A percentile compares a stretch with the other conserved stretches of the same genome.
Evolutionary conservation across 1,140 invertebrate genomes (phyloP).

Genomic region (Zaprionus nigranus): DNA sequence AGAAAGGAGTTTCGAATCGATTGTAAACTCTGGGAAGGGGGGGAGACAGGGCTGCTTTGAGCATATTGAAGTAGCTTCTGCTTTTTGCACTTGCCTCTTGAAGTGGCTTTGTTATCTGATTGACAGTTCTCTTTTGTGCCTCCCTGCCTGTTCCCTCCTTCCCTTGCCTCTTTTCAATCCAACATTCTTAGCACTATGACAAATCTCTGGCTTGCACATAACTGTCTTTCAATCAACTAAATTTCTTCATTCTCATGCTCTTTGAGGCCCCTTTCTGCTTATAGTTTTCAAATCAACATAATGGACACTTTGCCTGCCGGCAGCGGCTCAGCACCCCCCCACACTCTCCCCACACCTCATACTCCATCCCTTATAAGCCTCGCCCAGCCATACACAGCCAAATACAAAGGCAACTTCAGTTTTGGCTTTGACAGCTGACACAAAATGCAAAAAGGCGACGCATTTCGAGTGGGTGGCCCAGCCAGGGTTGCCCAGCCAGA

Average conservation of each 20-base stretch:
- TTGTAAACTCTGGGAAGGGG: too few species aligned
- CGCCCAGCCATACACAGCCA: constrained; percentile 50
- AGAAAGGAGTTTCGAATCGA: too few species aligned
- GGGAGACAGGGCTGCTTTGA: constrained; percentile 10
- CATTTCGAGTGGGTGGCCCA: constrained; percentile 68
- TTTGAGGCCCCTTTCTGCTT: constrained; percentile 70
- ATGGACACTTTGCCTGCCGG: constrained; percentile 78
- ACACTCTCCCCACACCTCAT: neutral
- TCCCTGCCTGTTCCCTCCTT: neutral
- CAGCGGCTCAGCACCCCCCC: constrained; percentile 31
- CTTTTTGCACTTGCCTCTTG: neutral
- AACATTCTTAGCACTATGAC: constrained; percentile 26
- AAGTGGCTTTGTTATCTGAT: constrained; percentile 46
- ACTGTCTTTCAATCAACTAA: constrained; percentile 79
- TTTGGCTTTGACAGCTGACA: constrained; percentile 78
- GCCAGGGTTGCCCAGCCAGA: constrained; percentile 16
- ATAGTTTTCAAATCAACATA: constrained; percentile 82
- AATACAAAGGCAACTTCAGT: constrained; percentile 77
- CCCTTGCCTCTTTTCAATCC: neutral
- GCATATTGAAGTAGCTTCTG: constrained; percentile 29
- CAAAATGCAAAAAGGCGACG: constrained; percentile 71
- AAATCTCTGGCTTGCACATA: constrained; percentile 46
- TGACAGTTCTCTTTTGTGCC: constrained; percentile 41
- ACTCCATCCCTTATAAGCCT: constrained; percentile 5
- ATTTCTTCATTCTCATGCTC: constrained; percentile 46